Base-by-base conservation (phyloP, 2,113 vertebrate genomes). In the Tringa solitaria region DNA sequence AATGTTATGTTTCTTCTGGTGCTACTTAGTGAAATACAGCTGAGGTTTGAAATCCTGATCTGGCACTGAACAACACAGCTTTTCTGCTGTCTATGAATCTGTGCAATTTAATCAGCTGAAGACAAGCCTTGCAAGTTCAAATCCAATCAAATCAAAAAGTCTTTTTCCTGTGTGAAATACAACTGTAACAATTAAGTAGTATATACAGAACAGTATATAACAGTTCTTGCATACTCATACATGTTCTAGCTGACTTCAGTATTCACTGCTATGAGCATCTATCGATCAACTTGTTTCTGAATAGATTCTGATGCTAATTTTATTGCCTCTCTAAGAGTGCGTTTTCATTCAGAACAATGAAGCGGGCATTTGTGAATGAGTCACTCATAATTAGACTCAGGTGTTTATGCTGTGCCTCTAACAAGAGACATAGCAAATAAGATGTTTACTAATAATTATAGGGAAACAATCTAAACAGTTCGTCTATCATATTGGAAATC, bases 341-440 rank as follows among this genome's bases (percentile, higher is more conserved):
- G 26, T 60, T 87, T 93, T 86, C 24, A 93, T 88, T 94, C 86
- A 88, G 63, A 93, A 95, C 72, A 94, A 91, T 57, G 60, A 91
- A 94, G 21, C 1, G 8, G 72, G 22, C 32, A 74, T 92, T 95
- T 2, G 11, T 84, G 64, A 94, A 90, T 51, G 39, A 91, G 24
- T 90, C 61, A 76, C 51, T 84, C 57, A 51, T 48, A 87, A 87
- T 87, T 89, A 95, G n/a, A 74, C 19, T 11, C 28, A 87, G n/a
- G 17, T 61, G 30, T 83, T 95, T 80, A 76, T 35, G 8, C 43
- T 67, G 41, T 57, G 43, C 51, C 79, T 93, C 67, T 83, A 87
- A 56, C 70, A 94, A 54, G 45, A 94, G 17, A 45, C 14, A 64
- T 35, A 69, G 15, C 6, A 90, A 96, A 85, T 67, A 80, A 76